These are phyloP conservation scores for Cydia strobilella DNA, from an alignment of 1,140 invertebrate species.

Conservation along the genomic window DNA sequence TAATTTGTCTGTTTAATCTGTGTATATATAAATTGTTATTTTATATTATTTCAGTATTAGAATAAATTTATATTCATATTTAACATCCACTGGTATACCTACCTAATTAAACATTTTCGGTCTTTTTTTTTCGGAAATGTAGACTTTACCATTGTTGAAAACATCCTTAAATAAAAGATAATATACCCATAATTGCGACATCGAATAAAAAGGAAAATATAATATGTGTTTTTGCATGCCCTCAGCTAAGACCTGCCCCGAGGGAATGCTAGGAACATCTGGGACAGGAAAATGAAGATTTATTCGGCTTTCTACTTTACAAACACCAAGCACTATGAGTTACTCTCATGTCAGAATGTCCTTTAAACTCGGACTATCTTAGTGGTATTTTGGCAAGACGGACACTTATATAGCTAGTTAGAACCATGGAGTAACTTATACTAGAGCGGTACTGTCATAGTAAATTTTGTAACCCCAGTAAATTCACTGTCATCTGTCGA, in stretches of 20 bases:
- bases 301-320: slow-evolving; percentile 21
- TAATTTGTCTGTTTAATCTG: slow-evolving; percentile 14
- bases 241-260: slow-evolving; percentile 9
- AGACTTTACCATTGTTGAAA: background rate
- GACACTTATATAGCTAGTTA: too few relatives aligned
- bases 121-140: too few relatives aligned
- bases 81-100: too few relatives aligned
- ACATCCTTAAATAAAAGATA: background rate
- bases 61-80: background rate
- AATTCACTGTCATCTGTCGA: too few relatives aligned
- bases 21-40: background rate
- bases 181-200: background rate
- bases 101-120: too few relatives aligned
- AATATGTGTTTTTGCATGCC: background rate
- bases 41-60: background rate
- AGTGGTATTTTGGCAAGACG: background rate
- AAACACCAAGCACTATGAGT: slow-evolving; percentile 1
- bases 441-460: too few relatives aligned
- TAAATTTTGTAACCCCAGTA: too few relatives aligned
- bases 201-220: background rate
- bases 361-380: background rate
- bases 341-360: background rate
- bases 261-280: slow-evolving; percentile 22
- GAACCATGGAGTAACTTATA: too few relatives aligned
- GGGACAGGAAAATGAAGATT: slow-evolving; percentile 22